Base-by-base conservation (phyloP, 2,113 vertebrate genomes). In the Sebastes schlegelii region DNA sequence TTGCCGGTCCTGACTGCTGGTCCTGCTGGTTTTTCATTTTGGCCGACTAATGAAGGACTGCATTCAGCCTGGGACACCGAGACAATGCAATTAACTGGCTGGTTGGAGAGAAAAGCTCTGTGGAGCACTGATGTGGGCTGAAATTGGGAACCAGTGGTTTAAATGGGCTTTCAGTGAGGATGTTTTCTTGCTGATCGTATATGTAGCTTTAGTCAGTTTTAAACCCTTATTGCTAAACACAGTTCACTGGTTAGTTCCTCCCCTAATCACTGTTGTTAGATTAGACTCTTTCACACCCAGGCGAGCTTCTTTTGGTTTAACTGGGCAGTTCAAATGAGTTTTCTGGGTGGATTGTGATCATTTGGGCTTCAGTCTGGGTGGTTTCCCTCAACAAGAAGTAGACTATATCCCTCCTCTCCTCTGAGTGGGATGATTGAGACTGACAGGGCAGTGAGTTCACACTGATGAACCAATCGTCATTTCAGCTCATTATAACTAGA, bases 1-100 rank as follows among this genome's bases (percentile, higher is more conserved):
- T 84, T 46, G 79, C 45, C 77, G 78, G 49, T 78, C 58, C 73
- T 86, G 73, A 78, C 16, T 70, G 77, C 62, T 52, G 55, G 69
- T 74, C 70, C 74, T 84, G 80, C 48, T 60, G 66, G 10, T 82
- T 87, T 81, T 74, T 67, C 55, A 77, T 87, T 87, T 74, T 16
- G 49, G 51, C 23, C 69, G 43, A 54, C 46, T 85, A 83, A 86
- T 73, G 69, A 85, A 73, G 77, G 65, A 63, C 13, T 51, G 45
- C 45, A 74, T 62, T 10, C 52, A 63, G 77, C 19, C 58, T 42
- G 70, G 49, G 48, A 84, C 68, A 78, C 34, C 46, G 60, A 23
- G 11, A 77, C 71, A 91, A 81, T 70, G 48, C 48, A 85, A 86
- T 86, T 58, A 84, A 68, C 26, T 45, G 45, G 12, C 34, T 67